Percentiles rank a stretch among this genome's conserved stretches.
These are phyloP conservation scores for Axis porcinus DNA, from an alignment of 2,113 vertebrate species.

Conservation along the genomic window DNA sequence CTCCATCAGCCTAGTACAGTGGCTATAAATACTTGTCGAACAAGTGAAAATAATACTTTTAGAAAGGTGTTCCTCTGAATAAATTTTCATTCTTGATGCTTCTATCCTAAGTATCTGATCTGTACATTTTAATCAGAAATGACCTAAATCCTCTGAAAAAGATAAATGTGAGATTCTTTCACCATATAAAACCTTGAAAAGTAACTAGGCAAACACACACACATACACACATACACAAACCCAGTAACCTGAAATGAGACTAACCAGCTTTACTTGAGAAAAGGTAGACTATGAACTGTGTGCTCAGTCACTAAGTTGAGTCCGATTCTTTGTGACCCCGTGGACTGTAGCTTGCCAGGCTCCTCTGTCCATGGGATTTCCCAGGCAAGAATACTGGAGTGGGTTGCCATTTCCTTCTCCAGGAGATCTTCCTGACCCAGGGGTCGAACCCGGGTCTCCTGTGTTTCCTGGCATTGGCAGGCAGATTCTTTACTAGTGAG, in stretches of 20 bases:
- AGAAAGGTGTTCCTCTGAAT: not conserved
- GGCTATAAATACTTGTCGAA: not conserved
- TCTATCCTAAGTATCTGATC: not conserved
- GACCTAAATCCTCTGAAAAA: not conserved
- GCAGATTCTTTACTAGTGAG: not conserved
- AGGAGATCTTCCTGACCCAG: not conserved
- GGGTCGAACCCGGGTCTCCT: not conserved
- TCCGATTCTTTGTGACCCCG: not conserved
- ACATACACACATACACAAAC: not conserved
- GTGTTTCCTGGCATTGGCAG: not conserved
- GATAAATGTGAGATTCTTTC: not conserved
- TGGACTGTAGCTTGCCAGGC: not conserved
- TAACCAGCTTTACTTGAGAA: not conserved
- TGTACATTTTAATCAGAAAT: not conserved
- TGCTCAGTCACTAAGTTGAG: not conserved
- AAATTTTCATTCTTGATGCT: not conserved
- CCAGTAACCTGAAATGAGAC: not conserved
- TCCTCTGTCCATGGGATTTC: not conserved
- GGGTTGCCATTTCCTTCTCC: not conserved
- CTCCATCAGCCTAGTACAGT: not conserved
- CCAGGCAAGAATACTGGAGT: not conserved
- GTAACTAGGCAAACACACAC: not conserved
- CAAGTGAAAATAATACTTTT: not conserved
- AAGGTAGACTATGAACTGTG: not conserved
- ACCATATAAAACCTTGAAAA: not conserved